A percentile compares a stretch with the other conserved stretches of the same genome.
Conservation (phyloP, 2,797 vertebrate species). For the Eospalax fontanierii region DNA sequence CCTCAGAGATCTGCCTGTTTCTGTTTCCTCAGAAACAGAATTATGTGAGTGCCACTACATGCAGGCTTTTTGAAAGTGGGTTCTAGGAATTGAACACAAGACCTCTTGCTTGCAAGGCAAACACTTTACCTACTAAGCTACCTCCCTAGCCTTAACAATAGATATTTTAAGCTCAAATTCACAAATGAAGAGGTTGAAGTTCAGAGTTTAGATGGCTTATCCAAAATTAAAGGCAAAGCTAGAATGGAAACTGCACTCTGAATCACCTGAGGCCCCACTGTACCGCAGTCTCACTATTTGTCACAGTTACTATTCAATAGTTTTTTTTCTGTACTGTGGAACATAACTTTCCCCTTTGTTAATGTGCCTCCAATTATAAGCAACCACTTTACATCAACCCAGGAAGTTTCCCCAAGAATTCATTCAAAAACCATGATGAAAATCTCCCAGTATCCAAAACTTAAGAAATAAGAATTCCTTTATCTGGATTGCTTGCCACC, state of each 20-base stretch:
- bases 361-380: conserved; percentile 39
- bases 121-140: background rate
- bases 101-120: background rate
- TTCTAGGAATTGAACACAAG: background rate
- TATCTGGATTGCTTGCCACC: conserved; percentile 35
- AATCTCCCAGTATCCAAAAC: conserved; percentile 45
- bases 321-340: conserved; percentile 11
- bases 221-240: background rate
- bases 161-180: conserved; percentile 12
- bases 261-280: background rate
- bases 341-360: conserved; percentile 43
- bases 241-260: background rate
- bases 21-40: too few relatives aligned
- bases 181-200: background rate
- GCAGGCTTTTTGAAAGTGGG: background rate
- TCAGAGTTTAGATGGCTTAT: background rate
- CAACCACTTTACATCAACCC: conserved; percentile 49
- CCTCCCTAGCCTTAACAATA: background rate
- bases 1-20: too few relatives aligned
- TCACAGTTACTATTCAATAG: conserved; percentile 19
- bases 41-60: background rate
- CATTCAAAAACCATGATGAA: conserved; percentile 59
- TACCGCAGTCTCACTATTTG: background rate
- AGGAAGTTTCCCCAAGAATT: conserved; percentile 60
- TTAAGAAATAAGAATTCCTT: conserved; percentile 51